These are phyloP conservation scores for Oreochromis mossambicus DNA, from an alignment of 2,797 vertebrate species.

Conservation along the genomic window DNA sequence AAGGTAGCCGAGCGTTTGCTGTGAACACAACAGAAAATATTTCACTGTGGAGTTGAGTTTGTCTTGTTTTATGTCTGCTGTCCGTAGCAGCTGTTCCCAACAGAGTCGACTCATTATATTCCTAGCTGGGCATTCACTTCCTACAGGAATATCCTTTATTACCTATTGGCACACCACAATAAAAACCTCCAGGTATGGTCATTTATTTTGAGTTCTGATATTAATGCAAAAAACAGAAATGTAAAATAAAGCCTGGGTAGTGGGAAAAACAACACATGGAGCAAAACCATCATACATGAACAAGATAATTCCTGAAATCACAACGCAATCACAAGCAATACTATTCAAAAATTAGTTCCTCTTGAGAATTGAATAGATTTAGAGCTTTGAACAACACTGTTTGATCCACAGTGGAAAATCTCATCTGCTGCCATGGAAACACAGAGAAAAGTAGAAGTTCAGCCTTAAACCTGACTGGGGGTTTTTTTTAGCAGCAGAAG, in stretches of 20 bases:
- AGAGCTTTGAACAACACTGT: background rate
- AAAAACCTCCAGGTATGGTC: background rate
- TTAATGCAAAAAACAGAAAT: background rate
- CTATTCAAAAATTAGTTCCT: background rate
- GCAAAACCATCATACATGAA: background rate
- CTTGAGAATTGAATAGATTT: background rate
- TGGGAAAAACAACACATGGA: background rate
- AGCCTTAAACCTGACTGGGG: background rate
- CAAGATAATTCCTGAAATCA: background rate
- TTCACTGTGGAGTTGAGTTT: background rate
- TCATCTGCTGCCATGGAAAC: constrained; percentile 66
- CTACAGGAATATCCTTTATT: background rate
- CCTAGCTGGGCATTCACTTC: background rate
- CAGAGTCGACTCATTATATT: background rate
- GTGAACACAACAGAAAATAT: background rate
- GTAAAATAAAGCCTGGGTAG: background rate
- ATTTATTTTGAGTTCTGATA: background rate
- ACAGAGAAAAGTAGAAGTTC: background rate
- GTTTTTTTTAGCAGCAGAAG: background rate
- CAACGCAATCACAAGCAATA: background rate
- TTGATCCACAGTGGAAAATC: background rate
- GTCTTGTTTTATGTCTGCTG: background rate
- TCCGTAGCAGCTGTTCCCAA: background rate
- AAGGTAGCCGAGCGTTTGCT: background rate
- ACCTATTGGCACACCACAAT: background rate